Conservation (phyloP, 2,113 vertebrate species). For the Parus major region DNA sequence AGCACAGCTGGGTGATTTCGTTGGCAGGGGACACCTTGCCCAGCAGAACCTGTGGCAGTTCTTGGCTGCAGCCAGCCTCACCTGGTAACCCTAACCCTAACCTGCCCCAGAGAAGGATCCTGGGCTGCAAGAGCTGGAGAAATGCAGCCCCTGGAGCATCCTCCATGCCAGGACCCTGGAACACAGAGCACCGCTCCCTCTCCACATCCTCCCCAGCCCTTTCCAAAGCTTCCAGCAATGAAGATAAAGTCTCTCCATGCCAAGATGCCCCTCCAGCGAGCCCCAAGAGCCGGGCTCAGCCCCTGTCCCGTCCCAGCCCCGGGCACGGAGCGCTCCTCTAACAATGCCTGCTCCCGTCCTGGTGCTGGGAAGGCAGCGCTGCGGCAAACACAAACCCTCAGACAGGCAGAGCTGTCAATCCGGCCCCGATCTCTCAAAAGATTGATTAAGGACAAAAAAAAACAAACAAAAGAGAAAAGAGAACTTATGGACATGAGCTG, state of each 20-base stretch:
- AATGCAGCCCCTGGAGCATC: fast-evolving
- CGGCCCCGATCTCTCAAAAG: constrained; percentile 33
- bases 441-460: constrained; percentile 47
- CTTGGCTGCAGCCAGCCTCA: background rate
- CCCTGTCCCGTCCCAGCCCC: fast-evolving
- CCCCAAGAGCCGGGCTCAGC: background rate
- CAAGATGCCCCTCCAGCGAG: fast-evolving
- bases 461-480: constrained; percentile 51
- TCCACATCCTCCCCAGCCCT: fast-evolving
- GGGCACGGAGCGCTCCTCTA: fast-evolving
- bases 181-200: fast-evolving
- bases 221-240: background rate
- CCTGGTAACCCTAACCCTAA: too few species aligned
- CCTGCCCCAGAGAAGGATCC: background rate
- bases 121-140: background rate
- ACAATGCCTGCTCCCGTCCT: background rate
- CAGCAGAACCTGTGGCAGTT: background rate
- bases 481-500: constrained; percentile 57
- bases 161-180: background rate
- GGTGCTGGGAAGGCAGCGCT: constrained; percentile 7
- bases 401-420: constrained; percentile 51
- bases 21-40: background rate
- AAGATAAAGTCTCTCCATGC: background rate
- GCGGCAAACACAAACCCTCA: background rate
- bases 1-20: fast-evolving